Evolutionary conservation across 2,888 invertebrate species (phyloP).

Genomic region (Ophonus ardosiacus): DNA sequence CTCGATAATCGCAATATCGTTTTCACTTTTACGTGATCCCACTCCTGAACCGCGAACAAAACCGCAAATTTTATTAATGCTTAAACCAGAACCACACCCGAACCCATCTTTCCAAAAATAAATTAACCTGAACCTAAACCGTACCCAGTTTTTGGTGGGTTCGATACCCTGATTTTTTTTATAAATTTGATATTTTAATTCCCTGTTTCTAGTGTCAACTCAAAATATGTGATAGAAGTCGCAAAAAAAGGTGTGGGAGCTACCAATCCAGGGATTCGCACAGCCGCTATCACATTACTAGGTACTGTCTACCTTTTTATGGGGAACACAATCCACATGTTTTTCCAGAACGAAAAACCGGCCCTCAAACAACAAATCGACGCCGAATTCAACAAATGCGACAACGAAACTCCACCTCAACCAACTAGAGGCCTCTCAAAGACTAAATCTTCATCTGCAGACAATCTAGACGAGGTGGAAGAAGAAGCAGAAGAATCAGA

Average conservation of each 20-base stretch:
- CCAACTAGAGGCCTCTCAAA: conserved; percentile 81
- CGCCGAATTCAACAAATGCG: conserved; percentile 89
- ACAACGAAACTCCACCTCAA: conserved; percentile 86
- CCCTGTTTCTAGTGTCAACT: conserved; percentile 78
- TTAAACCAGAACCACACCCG: no score
- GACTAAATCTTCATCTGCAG: conserved; percentile 78
- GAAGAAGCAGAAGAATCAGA: conserved; percentile 74
- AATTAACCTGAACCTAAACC: no score
- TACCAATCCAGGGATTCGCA: conserved; percentile 90
- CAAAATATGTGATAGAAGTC: conserved; percentile 85
- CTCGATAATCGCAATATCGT: no score
- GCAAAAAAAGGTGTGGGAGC: conserved; percentile 90
- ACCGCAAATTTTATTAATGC: no score
- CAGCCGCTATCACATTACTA: conserved; percentile 85
- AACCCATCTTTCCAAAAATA: no score
- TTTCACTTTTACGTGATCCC: no score
- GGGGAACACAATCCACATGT: conserved; percentile 85
- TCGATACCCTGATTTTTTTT: no score
- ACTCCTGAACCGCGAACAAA: no score
- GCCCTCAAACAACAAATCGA: conserved; percentile 90
- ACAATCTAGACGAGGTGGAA: conserved; percentile 76
- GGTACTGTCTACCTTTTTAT: conserved; percentile 90
- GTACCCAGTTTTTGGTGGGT: no score
- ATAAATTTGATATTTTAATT: background rate
- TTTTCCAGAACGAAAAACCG: conserved; percentile 93